Percentiles rank a stretch among this genome's conserved stretches.
These are phyloP conservation scores for Oligia latruncula DNA, from an alignment of 2,888 invertebrate species.

Conservation along the genomic window DNA sequence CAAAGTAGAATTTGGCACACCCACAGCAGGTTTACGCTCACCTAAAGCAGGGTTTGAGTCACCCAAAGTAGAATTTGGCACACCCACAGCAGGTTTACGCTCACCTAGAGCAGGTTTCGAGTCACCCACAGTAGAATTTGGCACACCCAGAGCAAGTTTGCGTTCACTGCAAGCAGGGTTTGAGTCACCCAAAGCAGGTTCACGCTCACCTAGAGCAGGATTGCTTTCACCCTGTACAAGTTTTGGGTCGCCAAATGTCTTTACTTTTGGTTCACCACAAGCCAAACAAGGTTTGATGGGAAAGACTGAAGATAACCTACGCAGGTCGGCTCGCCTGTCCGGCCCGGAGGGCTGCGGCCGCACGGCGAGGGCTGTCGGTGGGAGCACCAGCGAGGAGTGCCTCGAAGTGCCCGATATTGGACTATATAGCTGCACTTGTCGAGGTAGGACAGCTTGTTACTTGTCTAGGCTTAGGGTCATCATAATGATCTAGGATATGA, in stretches of 20 bases:
- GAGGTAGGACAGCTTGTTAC: slow-evolving; percentile 71
- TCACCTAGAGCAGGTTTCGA: neutral
- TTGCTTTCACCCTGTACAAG: slow-evolving; percentile 3
- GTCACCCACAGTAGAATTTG: neutral
- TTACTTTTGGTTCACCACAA: slow-evolving; percentile 14
- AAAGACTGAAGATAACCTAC: neutral
- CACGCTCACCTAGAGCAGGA: neutral
- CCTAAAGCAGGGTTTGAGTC: neutral
- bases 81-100: neutral
- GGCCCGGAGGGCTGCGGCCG: neutral
- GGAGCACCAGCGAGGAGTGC: neutral
- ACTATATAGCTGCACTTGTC: slow-evolving; percentile 77
- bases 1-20: neutral
- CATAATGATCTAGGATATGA: too few species aligned
- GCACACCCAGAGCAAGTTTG: neutral
- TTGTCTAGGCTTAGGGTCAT: neutral
- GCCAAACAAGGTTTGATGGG: neutral
- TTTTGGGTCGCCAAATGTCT: neutral
- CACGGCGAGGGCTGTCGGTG: neutral
- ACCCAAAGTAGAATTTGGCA: too few species aligned
- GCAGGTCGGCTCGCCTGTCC: neutral
- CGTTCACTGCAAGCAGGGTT: neutral
- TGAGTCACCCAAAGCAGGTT: neutral
- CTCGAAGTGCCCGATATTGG: slow-evolving; percentile 53
- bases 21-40: neutral